Conservation (phyloP, 2,888 invertebrate genomes). For the Lithophane socia region DNA sequence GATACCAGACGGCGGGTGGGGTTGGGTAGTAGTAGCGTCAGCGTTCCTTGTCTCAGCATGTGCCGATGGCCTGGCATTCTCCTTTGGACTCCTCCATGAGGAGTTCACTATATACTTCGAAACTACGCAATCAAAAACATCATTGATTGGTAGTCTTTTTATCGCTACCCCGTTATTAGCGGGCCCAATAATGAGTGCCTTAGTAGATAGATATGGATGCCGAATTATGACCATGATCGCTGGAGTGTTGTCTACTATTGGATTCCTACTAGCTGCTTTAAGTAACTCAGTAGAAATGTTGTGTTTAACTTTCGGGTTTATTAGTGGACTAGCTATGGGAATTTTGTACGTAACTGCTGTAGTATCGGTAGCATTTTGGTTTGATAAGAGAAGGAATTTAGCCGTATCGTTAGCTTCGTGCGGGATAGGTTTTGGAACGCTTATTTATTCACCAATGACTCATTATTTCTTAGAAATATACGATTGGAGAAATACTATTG, state of each 20-base stretch:
- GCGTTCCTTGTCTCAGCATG: conserved; percentile 96
- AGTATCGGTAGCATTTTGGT: conserved; percentile 97
- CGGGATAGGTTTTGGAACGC: conserved; percentile 96
- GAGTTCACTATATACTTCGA: conserved; percentile 95
- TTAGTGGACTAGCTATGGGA: conserved; percentile 95
- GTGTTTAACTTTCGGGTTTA: conserved; percentile 95
- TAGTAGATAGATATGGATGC: conserved; percentile 96
- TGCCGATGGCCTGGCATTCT: conserved; percentile 97
- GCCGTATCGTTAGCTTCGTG: conserved; percentile 97
- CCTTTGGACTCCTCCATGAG: conserved; percentile 96
- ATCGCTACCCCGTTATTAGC: conserved; percentile 96
- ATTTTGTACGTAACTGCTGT: conserved; percentile 96
- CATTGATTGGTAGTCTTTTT: conserved; percentile 97
- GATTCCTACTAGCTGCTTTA: conserved; percentile 93
- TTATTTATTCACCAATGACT: conserved; percentile 96
- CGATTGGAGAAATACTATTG: conserved; percentile 95
- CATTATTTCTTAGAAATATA: conserved; percentile 93
- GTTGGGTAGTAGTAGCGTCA: conserved; percentile 96
- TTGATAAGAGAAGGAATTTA: conserved; percentile 95
- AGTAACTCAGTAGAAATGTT: conserved; percentile 93
- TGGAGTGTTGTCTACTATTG: conserved; percentile 92
- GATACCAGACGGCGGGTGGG: conserved; percentile 96
- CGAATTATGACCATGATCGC: conserved; percentile 93
- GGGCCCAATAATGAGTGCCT: conserved; percentile 95
- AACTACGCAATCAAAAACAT: conserved; percentile 95